A percentile compares a stretch with the other conserved stretches of the same genome.
Evolutionary conservation across 1,140 invertebrate genomes (phyloP).

Genomic region (Pentalonia nigronervosa): DNA sequence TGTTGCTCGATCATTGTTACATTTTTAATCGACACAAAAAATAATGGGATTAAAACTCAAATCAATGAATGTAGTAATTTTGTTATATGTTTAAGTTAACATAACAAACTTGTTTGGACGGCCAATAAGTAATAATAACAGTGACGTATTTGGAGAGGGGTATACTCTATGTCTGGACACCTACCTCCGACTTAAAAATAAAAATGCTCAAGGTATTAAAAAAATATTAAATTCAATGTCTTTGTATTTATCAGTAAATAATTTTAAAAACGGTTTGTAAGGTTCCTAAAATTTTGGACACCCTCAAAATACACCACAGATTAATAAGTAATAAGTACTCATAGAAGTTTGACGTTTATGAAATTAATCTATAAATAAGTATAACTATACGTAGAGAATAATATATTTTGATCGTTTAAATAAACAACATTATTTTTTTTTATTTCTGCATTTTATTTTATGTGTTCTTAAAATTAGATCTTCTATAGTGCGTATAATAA

Average conservation of each 20-base stretch:
- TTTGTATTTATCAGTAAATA: too few species aligned
- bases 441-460: background rate
- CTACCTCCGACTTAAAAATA: too few species aligned
- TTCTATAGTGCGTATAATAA: background rate
- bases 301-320: too few species aligned
- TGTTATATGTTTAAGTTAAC: background rate
- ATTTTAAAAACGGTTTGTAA: too few species aligned
- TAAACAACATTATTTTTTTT: background rate
- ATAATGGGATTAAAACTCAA: background rate
- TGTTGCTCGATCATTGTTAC: background rate
- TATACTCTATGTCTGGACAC: too few species aligned
- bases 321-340: too few species aligned
- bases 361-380: background rate
- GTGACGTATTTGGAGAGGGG: too few species aligned
- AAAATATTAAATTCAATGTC: too few species aligned
- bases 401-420: background rate
- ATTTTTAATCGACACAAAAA: background rate
- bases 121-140: background rate
- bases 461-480: background rate
- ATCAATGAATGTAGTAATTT: background rate
- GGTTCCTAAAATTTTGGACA: too few species aligned
- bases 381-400: too few species aligned
- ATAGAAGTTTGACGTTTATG: background rate
- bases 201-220: too few species aligned
- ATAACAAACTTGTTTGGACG: background rate